phyloP scores from a whole-genome alignment of 2,888 invertebrate genomes.

The Nomada goodeniana region DNA sequence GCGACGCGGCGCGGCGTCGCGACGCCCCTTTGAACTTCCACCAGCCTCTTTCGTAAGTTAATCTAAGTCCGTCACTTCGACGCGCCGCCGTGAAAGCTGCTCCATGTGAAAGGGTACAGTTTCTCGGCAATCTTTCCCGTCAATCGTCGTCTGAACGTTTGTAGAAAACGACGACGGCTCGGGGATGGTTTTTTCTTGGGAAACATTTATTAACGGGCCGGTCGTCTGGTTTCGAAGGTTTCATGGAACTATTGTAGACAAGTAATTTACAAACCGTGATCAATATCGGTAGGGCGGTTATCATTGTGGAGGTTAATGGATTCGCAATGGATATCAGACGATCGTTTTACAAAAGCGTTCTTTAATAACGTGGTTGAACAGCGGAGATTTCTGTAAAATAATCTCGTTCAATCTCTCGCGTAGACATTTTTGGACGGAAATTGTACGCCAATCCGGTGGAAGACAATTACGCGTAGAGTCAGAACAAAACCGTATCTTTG shows the following conservation, averaged over 20 bases:
- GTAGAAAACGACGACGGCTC: not conserved
- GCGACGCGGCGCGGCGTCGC: slow-evolving; percentile 29
- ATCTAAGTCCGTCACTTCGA: slow-evolving; percentile 67
- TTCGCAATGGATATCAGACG: not conserved
- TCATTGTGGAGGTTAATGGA: not conserved
- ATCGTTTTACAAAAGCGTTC: not conserved
- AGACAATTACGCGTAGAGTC: slow-evolving; percentile 71
- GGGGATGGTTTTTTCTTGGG: not conserved
- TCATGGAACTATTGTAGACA: not conserved
- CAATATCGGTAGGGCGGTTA: not conserved
- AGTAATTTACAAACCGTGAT: not conserved
- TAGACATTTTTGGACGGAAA: slow-evolving; percentile 68
- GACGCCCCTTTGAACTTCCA: slow-evolving; percentile 66
- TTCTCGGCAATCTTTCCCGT: slow-evolving; percentile 19
- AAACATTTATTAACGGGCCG: not conserved
- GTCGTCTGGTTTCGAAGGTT: not conserved
- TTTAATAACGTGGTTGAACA: not conserved
- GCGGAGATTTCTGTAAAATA: slow-evolving; percentile 21
- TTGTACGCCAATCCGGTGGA: slow-evolving; percentile 72
- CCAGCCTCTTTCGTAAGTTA: slow-evolving; percentile 61
- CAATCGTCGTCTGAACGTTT: slow-evolving; percentile 1
- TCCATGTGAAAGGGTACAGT: slow-evolving; percentile 28
- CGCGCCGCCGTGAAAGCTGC: slow-evolving; percentile 19
- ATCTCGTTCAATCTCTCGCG: slow-evolving; percentile 11
- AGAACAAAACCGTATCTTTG: slow-evolving; percentile 72